These are phyloP conservation scores for Arctopsyche grandis DNA, from an alignment of 1,140 invertebrate genomes.

Conservation along the genomic window DNA sequence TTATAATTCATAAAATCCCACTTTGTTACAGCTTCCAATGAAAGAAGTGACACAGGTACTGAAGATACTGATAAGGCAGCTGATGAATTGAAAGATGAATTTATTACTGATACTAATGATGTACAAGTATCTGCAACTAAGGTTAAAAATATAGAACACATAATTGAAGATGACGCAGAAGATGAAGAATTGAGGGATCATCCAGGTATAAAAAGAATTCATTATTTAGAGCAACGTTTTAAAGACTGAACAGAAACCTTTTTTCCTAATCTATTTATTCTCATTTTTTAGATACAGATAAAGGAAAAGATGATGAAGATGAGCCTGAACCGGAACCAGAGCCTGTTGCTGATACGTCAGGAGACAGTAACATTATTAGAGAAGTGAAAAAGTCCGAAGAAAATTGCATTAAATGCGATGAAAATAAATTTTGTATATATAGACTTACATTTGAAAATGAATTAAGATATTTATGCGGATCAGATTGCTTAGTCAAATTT, in stretches of 20 bases:
- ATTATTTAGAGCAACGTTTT: not conserved
- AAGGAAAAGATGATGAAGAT: conserved; percentile 58
- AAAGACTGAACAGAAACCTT: not conserved
- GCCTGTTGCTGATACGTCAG: conserved; percentile 49
- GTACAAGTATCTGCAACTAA: conserved; percentile 38
- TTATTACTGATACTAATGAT: conserved; percentile 32
- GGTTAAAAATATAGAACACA: conserved; percentile 49
- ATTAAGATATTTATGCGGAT: conserved; percentile 59
- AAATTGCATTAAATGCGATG: conserved; percentile 59
- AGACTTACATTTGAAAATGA: conserved; percentile 57
- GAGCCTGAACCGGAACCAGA: conserved; percentile 53
- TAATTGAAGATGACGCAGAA: conserved; percentile 55
- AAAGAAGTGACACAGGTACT: not conserved
- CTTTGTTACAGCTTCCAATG: too few relatives aligned
- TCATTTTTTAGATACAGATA: conserved; percentile 56
- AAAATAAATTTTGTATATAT: conserved; percentile 57
- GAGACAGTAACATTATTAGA: conserved; percentile 54
- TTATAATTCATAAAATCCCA: too few relatives aligned
- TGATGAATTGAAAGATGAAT: conserved; percentile 33
- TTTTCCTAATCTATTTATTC: conserved; percentile 13
- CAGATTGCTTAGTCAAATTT: conserved; percentile 58
- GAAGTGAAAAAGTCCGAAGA: conserved; percentile 50
- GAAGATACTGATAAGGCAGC: not conserved
- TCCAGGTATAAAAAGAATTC: conserved; percentile 46
- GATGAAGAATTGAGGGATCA: conserved; percentile 57